phyloP scores from a whole-genome alignment of 2,888 invertebrate species.

The Linnaemya vulpina region DNA sequence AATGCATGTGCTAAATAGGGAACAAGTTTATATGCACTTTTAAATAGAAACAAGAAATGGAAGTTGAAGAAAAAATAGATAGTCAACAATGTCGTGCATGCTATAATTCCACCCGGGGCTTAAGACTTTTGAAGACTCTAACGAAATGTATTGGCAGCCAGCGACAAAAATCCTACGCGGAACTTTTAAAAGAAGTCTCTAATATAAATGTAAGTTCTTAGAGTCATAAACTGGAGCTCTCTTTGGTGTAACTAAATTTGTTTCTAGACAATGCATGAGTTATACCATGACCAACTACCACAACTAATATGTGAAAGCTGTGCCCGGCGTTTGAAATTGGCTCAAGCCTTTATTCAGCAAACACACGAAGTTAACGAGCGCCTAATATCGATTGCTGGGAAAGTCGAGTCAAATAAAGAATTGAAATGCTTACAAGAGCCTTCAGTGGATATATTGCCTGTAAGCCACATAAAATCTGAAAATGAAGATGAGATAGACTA shows the following conservation, averaged over 20 bases:
- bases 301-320: constrained; percentile 58
- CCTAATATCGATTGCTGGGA: constrained; percentile 6
- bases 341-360: constrained; percentile 60
- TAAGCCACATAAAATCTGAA: constrained; percentile 31
- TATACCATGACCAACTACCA: constrained; percentile 35
- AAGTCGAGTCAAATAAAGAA: constrained; percentile 18
- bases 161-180: constrained; percentile 53
- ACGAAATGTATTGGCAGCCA: constrained; percentile 37
- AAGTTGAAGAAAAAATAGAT: constrained; percentile 31
- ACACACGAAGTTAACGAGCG: constrained; percentile 33
- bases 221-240: not conserved
- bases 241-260: not conserved
- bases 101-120: constrained; percentile 59
- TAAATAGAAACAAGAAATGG: constrained; percentile 20
- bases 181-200: constrained; percentile 59
- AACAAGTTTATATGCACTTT: not conserved
- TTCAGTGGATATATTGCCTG: constrained; percentile 32
- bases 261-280: constrained; percentile 42
- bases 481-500: constrained; percentile 36
- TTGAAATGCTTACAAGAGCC: constrained; percentile 35
- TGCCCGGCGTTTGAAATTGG: constrained; percentile 49
- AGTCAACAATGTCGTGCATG: constrained; percentile 60
- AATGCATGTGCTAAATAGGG: not conserved
- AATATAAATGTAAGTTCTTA: constrained; percentile 58
- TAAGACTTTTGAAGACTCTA: constrained; percentile 37